These are phyloP conservation scores for Atta cephalotes DNA, from an alignment of 1,140 invertebrate species.

Conservation along the genomic window DNA sequence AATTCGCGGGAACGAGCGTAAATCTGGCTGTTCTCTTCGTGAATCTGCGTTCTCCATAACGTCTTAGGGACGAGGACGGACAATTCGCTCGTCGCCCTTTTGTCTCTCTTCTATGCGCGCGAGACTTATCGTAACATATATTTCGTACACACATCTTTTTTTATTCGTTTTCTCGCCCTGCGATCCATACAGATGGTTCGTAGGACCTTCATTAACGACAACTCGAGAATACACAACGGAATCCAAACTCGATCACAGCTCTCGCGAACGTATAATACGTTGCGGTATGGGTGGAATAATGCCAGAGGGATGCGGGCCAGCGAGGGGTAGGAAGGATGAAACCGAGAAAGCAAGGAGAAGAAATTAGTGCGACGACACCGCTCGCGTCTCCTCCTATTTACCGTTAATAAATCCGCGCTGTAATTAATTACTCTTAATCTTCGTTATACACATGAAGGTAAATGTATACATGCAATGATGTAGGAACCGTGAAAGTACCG, in stretches of 20 bases:
- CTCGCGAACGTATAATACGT: slow-evolving; percentile 74
- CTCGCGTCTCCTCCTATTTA: slow-evolving; percentile 43
- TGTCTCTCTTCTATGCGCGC: slow-evolving; percentile 58
- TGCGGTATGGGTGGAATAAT: slow-evolving; percentile 62
- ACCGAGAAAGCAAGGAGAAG: slow-evolving; percentile 69
- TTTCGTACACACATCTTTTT: slow-evolving; percentile 53
- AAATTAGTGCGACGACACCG: slow-evolving; percentile 39
- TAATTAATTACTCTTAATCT: slow-evolving; percentile 62
- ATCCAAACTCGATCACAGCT: slow-evolving; percentile 80
- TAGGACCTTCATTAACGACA: slow-evolving; percentile 67
- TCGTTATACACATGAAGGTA: slow-evolving; percentile 28
- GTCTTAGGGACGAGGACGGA: slow-evolving; percentile 60
- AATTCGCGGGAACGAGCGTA: slow-evolving; percentile 67
- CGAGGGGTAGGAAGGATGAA: slow-evolving; percentile 36
- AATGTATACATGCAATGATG: slow-evolving; percentile 15
- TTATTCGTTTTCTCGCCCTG: slow-evolving; percentile 54
- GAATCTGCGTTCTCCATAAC: slow-evolving; percentile 59
- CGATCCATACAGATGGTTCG: slow-evolving; percentile 47
- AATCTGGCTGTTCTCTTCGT: slow-evolving; percentile 65
- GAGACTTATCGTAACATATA: slow-evolving; percentile 60
- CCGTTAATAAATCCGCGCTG: slow-evolving; percentile 32
- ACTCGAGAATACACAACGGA: slow-evolving; percentile 69
- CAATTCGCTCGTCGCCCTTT: slow-evolving; percentile 52
- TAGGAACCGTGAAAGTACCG: not conserved
- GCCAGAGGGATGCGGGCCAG: slow-evolving; percentile 40